Conservation (phyloP, 2,797 vertebrate genomes). For the Semaprochilodus insignis region DNA sequence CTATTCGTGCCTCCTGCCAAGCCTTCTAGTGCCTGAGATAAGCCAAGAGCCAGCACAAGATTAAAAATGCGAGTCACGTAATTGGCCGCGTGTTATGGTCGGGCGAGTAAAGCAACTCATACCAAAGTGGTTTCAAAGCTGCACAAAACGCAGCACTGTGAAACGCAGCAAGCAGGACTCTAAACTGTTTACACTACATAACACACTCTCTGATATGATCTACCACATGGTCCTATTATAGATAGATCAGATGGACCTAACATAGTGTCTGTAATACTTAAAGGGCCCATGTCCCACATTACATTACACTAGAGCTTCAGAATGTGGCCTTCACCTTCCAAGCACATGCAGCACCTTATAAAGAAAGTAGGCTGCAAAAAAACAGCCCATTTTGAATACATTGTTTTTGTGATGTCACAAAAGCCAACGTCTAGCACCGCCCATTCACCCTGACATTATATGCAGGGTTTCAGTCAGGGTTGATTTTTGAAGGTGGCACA, state of each 20-base stretch:
- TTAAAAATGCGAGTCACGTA: constrained; percentile 28
- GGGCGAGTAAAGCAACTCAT: background rate
- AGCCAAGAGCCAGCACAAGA: constrained; percentile 26
- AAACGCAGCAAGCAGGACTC: background rate
- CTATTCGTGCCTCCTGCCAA: background rate
- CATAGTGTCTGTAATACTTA: background rate
- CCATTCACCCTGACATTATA: too few species aligned
- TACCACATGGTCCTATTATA: background rate
- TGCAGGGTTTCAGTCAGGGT: too few species aligned
- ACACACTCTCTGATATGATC: background rate
- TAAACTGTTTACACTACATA: background rate
- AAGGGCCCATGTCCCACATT: too few species aligned
- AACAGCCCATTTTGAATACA: too few species aligned
- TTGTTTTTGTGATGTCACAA: too few species aligned
- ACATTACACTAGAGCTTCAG: too few species aligned
- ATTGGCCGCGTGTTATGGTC: constrained; percentile 3
- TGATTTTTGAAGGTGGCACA: too few species aligned
- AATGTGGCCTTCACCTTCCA: too few species aligned
- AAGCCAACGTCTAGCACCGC: too few species aligned
- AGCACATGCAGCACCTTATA: too few species aligned
- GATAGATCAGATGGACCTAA: background rate
- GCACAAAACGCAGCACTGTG: background rate
- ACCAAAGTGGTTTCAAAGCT: background rate
- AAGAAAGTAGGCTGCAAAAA: too few species aligned
- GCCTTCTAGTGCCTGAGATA: constrained; percentile 17